Base-by-base conservation (phyloP, 2,113 vertebrate species). In the Suricata suricatta region DNA sequence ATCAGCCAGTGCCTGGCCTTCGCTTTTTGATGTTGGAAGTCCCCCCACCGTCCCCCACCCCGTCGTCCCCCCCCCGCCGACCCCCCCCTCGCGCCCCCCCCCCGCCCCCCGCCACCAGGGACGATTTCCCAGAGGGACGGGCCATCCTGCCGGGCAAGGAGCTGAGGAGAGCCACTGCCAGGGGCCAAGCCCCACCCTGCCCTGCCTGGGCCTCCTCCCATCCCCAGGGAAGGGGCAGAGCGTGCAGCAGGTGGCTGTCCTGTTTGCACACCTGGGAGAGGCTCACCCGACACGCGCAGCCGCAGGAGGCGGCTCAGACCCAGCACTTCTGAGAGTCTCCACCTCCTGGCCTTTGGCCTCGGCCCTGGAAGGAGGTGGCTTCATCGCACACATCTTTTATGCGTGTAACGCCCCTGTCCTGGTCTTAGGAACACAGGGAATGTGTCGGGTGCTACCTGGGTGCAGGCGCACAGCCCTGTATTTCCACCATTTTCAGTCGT, bases 251-350 rank as follows among this genome's bases (percentile, higher is more conserved):
- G 71, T 66, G 76, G 69, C 64, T 0, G 1, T 15, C 44, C 74
- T 68, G 19, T 92, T 82, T 69, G 31, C 94, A 94, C 92, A 96
- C 64, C 81, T 92, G 47, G 25, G 44, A 84, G 47, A 88, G 44
- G 52, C 74, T 33, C 7, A 0, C 38, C 76, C 69, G 9, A 13
- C 88, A 31, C 50, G 38, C 47, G 66, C n/a, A 52, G 85, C 60
- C 68, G 80, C 16, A 16, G 57, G 90, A 57, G 52, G 35, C n/a
- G 66, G 85, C 81, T 52, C n/a, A 93, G 82, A 44, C 87, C 76
- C 44, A 44, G 54, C n/a, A 21, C 14, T 44, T 60, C 66, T 16
- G n/a, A 83, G 11, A 41, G 7, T 80, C 50, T 74, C 90, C 5
- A 3, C 52, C 31, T 71, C 86, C 52, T 41, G 84, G 16, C 29